Percentiles rank a stretch among this genome's conserved stretches.
These are phyloP conservation scores for Stegodyphus dumicola DNA, from an alignment of 1,140 invertebrate species.

Conservation along the genomic window DNA sequence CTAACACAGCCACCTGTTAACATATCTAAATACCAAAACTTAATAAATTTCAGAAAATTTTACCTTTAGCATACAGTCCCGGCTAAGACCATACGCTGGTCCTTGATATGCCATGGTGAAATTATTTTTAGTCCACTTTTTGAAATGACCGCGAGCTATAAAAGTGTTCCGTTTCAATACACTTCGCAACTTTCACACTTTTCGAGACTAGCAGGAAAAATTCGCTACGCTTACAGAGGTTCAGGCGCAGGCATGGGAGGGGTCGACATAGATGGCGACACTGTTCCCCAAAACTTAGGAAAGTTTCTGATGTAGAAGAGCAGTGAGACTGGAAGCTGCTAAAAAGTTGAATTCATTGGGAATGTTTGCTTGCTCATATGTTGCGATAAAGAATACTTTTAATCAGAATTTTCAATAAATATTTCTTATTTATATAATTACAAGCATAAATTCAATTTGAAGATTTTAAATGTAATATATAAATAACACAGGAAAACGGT, in stretches of 20 bases:
- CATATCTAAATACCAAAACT: conserved; percentile 7
- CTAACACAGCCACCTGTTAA: conserved; percentile 29
- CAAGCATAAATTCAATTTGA: too few relatives aligned
- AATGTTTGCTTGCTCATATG: too few relatives aligned
- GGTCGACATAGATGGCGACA: neutral
- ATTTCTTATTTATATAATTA: too few relatives aligned
- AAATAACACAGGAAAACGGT: too few relatives aligned
- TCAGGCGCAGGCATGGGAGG: neutral
- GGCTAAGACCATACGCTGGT: conserved; percentile 72
- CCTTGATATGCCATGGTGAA: conserved; percentile 72
- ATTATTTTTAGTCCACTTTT: neutral
- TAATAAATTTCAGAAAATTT: conserved; percentile 51
- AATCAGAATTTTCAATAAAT: too few relatives aligned
- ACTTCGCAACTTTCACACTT: neutral
- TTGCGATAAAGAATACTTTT: too few relatives aligned
- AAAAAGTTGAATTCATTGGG: too few relatives aligned
- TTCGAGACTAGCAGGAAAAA: neutral
- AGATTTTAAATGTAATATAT: too few relatives aligned
- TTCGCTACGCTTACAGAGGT: neutral
- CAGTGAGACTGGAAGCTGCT: too few relatives aligned
- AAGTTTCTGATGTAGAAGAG: neutral
- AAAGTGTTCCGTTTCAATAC: neutral
- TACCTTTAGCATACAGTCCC: conserved; percentile 73
- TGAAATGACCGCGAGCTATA: neutral
- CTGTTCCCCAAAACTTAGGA: neutral